Base-by-base conservation (phyloP, 1,140 invertebrate genomes). In the Plectrocnemia conspersa region DNA sequence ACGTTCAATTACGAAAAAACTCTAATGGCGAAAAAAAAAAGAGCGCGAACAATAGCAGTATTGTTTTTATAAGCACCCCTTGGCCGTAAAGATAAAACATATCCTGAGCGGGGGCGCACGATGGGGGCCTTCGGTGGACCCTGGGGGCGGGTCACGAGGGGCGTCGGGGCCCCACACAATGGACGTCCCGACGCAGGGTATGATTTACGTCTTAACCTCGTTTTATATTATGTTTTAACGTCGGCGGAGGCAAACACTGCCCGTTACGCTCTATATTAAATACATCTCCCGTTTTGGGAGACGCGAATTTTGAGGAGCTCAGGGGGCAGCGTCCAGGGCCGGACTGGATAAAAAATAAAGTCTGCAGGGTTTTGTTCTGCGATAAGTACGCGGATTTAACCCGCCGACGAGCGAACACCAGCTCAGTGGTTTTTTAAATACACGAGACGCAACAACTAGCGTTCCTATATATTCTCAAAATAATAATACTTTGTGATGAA, bases 141-240 rank as follows among this genome's bases (percentile, higher is more conserved):
- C 19, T 22, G 54, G 54, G 32, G 57, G 52, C 57, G 63, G 29
- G 27, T 38, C 41, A 48, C 46, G 62, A 61, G 59, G 46, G 44
- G 50, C 49, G 38, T 49, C 41, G 40, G 40, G 50, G 56, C 33
- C 21, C 18, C 38, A 35, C 40, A 59, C 57, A 59, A 59, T 59
- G 58, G 58, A 55, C 58, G 53, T 56, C 60, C 63, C 62, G 61
- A 60, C 65, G 65, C 64, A 66, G 63, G 47, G 63, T 64, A 72
- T 73, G 73, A 74, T 74, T 73, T 75, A 75, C 71, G 66, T 61
- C 55, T 61, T 58, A 58, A 55, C 69, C 61, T 67, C 66, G 58
- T 64, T 63, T 64, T 64, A 68, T 70, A 73, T 73, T 73, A 75
- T 73, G 70, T 73, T 74, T 74, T 73, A 70, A 72, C 68, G 57